Evolutionary conservation across 2,888 invertebrate genomes (phyloP).

Genomic region (Pasiphila rectangulata): DNA sequence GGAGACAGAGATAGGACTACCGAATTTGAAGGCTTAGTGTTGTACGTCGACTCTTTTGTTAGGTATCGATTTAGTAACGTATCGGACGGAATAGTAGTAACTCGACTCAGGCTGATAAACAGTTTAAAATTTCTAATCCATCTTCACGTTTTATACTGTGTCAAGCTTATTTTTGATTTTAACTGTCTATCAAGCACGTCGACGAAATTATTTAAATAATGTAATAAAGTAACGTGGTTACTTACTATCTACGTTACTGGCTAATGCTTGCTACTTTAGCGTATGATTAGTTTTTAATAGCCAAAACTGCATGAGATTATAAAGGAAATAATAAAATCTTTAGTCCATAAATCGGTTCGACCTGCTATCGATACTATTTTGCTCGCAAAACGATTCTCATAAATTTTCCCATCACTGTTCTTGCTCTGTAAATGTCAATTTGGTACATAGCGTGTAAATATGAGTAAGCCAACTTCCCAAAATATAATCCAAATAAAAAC

Average conservation of each 20-base stretch:
- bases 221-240: too few species aligned
- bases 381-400: slow-evolving; percentile 1
- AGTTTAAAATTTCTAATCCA: too few species aligned
- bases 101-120: slow-evolving; percentile 6
- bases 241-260: too few species aligned
- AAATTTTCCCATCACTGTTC: background rate
- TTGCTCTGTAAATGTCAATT: slow-evolving; percentile 2
- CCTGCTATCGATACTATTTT: background rate
- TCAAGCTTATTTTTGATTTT: too few species aligned
- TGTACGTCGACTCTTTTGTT: slow-evolving; percentile 2
- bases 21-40: slow-evolving; percentile 14
- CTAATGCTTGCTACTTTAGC: too few species aligned
- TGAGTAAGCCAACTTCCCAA: background rate
- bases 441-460: slow-evolving; percentile 3
- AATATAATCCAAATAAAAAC: background rate
- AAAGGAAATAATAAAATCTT: background rate
- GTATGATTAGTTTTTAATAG: too few species aligned
- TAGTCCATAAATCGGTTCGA: background rate
- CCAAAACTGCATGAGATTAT: too few species aligned
- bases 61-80: slow-evolving; percentile 4
- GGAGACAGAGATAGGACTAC: slow-evolving; percentile 26
- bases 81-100: slow-evolving; percentile 1
- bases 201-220: too few species aligned
- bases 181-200: too few species aligned
- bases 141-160: too few species aligned